phyloP scores from a whole-genome alignment of 2,113 vertebrate species.

The Sapajus apella region DNA sequence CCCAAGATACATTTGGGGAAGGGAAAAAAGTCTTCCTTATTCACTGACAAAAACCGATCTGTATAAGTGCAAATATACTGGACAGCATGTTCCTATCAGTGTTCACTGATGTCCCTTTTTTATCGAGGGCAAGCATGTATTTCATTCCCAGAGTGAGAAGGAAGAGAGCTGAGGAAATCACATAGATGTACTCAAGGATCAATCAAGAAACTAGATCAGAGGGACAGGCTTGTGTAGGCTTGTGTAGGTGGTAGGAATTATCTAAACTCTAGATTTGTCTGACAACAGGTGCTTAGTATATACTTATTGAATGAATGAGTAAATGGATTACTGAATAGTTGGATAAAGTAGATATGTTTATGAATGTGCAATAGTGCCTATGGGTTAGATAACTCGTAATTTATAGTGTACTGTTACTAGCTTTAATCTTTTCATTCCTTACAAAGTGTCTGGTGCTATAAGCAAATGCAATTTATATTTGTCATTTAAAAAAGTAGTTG shows the following conservation, averaged over 20 bases:
- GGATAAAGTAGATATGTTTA: neutral
- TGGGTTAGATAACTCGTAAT: neutral
- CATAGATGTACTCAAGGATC: neutral
- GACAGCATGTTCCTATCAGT: neutral
- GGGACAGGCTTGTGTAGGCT: neutral
- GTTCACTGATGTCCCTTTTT: neutral
- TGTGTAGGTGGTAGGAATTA: neutral
- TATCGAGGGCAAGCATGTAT: neutral
- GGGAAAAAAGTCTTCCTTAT: neutral
- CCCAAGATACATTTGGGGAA: neutral
- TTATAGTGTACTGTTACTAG: neutral
- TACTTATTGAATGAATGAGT: neutral
- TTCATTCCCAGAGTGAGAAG: neutral
- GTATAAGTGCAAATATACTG: neutral
- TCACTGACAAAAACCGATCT: neutral
- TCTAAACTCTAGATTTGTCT: neutral
- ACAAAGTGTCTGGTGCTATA: neutral
- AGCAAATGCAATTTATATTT: neutral
- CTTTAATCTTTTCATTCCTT: neutral
- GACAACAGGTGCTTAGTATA: neutral
- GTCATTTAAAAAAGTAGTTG: neutral
- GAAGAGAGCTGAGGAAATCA: neutral
- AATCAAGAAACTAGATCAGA: neutral
- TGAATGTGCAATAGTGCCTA: neutral
- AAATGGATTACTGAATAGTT: neutral